Evolutionary conservation across 2,888 invertebrate genomes (phyloP), one percentile per base, ranked within the genome.

Genomic region (Poecilobothrus nobilitatus): DNA sequence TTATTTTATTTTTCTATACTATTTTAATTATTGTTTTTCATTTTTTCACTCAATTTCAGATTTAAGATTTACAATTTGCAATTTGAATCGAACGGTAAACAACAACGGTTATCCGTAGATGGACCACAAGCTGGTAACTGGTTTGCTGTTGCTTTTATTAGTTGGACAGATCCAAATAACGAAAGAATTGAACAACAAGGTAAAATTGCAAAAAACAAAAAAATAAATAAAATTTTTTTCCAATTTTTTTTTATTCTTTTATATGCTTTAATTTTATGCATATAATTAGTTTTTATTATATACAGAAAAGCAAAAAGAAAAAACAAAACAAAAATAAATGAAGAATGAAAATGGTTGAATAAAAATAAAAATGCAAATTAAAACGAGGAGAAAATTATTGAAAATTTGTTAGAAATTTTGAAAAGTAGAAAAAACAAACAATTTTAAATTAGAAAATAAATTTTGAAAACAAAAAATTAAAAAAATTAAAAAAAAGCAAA

Each of bases 111-210:
- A 69, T 84, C 83, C 67, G 84, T 91, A 71, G 81, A 83, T 34
- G 87, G 89, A 70, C 91, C 91, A 0, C 83, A 84, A 68, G 86
- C 91, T 0, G 92, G 93, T 1, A 88, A 88, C 76, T 93, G 92
- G 90, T 93, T 89, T 82, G 90, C 89, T 0, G 85, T 91, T 68
- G 89, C 90, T 9, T 94, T 92, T 79, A 84, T 91, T 71, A 87
- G 89, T 68, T 92, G 91, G 88, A 86, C 87, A 66, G 89, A 91
- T 83, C 91, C 91, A 3, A 86, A 87, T 72, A 82, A 83, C 33
- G 88, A 88, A 75, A 86, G 88, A 71, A 91, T 92, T 72, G 87
- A 87, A 73, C 91, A 91, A 75, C 87, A 91, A 85, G 91, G 91
- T 90, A 80, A 76, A 78, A n/a, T n/a, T n/a, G n/a, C n/a, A n/a